Base-by-base conservation (phyloP, 1,140 invertebrate species). In the Drosophila funebris region DNA sequence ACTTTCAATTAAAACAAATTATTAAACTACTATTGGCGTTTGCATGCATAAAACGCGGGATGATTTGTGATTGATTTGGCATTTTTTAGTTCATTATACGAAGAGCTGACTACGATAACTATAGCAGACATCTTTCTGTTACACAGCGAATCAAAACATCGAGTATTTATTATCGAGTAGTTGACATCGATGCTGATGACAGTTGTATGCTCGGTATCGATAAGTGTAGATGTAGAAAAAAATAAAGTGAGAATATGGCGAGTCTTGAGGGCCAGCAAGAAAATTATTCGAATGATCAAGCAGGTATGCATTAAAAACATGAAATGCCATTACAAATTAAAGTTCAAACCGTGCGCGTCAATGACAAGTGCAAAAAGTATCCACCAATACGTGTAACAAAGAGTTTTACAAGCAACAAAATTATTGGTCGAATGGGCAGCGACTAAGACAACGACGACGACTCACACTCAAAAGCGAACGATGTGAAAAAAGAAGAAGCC, bases 211-310 rank as follows among this genome's bases (percentile, higher is more conserved):
- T 62, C 57, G 29, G 46, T 69, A 62, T 69, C 66, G 66, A 69
- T 71, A 66, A 57, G 60, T 66, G 68, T 71, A 71, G 68, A 71
- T 71, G 68, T 66, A 71, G 68, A 71, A 71, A 74, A 74, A 62
- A 64, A 76, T 69, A 79, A 77, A 84, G 62, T 72, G 73, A 78
- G 88, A 90, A 91, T 89, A 91, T 91, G 90, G 90, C 90, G 90
- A 91, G 90, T 90, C 78, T 91, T 84, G 90, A 87, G 88, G 90
- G 87, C 78, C 90, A 83, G 73, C 82, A 91, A 85, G 78, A 90
- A 91, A 90, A 90, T 91, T 90, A 78, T 85, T 79, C 90, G 78
- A 90, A 90, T 83, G 81, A 89, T 75, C 76, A 73, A 87, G 73
- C 79, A 90, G 87, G 87, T 90, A 90, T 76, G 85, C 78, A 82